phyloP scores from a whole-genome alignment of 2,797 vertebrate species.

The Gymnoscopelus microlampas region DNA sequence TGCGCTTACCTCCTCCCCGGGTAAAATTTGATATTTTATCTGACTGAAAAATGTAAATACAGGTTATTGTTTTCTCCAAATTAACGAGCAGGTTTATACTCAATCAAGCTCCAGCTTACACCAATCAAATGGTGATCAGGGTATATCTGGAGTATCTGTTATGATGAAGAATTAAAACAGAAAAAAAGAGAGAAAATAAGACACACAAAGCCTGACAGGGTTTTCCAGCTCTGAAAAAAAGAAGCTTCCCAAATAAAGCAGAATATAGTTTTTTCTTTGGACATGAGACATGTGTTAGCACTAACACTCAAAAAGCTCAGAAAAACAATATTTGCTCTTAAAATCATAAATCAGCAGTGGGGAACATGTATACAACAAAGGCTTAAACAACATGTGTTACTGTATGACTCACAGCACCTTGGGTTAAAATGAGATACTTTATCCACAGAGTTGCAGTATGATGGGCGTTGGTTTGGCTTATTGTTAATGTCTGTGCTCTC shows the following conservation, averaged over 20 bases:
- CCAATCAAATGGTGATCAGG: slow-evolving; percentile 48
- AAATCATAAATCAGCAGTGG: slow-evolving; percentile 56
- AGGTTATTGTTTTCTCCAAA: slow-evolving; percentile 62
- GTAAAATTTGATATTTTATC: slow-evolving; percentile 53
- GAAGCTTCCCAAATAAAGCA: slow-evolving; percentile 60
- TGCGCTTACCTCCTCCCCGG: slow-evolving; percentile 26
- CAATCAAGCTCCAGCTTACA: slow-evolving; percentile 56
- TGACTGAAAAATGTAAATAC: slow-evolving; percentile 61
- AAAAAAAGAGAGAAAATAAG: slow-evolving; percentile 39
- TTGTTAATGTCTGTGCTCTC: slow-evolving; percentile 4
- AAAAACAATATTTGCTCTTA: slow-evolving; percentile 48
- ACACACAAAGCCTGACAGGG: slow-evolving; percentile 54
- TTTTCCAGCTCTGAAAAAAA: slow-evolving; percentile 59
- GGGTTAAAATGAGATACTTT: slow-evolving; percentile 22
- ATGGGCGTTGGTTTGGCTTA: slow-evolving; percentile 22
- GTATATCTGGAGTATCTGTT: slow-evolving; percentile 47
- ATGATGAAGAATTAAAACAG: neutral
- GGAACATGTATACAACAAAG: slow-evolving; percentile 52
- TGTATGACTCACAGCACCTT: slow-evolving; percentile 48
- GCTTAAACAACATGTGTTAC: slow-evolving; percentile 36
- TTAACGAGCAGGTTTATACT: slow-evolving; percentile 67
- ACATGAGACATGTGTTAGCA: slow-evolving; percentile 54
- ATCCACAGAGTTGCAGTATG: neutral
- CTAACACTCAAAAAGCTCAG: slow-evolving; percentile 54
- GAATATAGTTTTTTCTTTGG: slow-evolving; percentile 11